These are phyloP conservation scores for Cetonia aurata DNA, from an alignment of 2,888 invertebrate species.

Conservation along the genomic window DNA sequence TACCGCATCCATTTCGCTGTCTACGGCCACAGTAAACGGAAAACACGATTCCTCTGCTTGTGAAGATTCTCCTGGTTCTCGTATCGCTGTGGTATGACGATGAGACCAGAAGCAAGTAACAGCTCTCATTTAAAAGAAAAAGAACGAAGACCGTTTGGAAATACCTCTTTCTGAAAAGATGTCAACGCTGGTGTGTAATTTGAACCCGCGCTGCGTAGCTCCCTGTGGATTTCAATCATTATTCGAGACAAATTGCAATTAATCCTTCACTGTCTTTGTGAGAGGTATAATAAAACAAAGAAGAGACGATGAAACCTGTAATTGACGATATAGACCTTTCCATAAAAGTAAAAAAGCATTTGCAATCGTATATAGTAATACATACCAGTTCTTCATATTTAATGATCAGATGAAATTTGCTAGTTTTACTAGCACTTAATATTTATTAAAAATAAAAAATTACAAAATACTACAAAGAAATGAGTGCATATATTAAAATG, in stretches of 20 bases:
- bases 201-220: slow-evolving; percentile 20
- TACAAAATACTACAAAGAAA: no score
- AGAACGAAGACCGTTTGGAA: background rate
- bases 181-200: slow-evolving; percentile 32
- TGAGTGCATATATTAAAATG: no score
- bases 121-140: background rate
- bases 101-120: background rate
- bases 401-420: no score
- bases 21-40: background rate
- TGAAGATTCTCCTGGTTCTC: background rate
- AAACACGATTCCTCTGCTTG: background rate
- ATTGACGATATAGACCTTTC: background rate
- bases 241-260: slow-evolving; percentile 29
- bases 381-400: no score
- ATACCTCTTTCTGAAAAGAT: slow-evolving; percentile 2
- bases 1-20: background rate
- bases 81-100: background rate
- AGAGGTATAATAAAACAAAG: background rate
- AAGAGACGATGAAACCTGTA: slow-evolving; percentile 11
- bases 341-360: no score
- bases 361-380: no score
- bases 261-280: slow-evolving; percentile 8
- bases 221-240: slow-evolving; percentile 11
- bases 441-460: no score
- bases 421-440: no score